These are phyloP conservation scores for Cryptotis parvus DNA, from an alignment of 2,113 vertebrate species.

Conservation along the genomic window DNA sequence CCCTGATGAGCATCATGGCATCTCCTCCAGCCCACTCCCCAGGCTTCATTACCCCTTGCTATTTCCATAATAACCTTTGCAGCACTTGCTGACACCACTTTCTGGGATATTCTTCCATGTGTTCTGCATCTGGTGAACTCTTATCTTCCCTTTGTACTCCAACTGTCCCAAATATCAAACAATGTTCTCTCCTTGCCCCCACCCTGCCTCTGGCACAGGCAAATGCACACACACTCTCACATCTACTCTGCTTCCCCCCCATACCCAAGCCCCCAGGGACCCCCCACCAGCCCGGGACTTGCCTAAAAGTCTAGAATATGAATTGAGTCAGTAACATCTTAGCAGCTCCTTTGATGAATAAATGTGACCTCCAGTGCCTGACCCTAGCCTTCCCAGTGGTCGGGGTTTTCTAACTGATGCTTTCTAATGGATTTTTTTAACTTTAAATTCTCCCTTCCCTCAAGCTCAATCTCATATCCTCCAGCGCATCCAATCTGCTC, in stretches of 20 bases:
- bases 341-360: neutral
- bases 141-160: neutral
- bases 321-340: neutral
- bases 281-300: neutral
- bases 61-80: neutral
- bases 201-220: neutral
- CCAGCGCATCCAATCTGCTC: neutral
- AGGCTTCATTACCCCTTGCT: neutral
- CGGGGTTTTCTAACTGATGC: neutral
- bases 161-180: neutral
- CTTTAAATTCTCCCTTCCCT: neutral
- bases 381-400: neutral
- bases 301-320: neutral
- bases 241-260: too few species aligned
- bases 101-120: neutral
- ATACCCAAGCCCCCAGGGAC: too few species aligned
- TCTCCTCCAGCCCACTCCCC: neutral
- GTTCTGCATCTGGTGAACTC: neutral
- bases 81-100: neutral
- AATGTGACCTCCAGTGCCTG: neutral
- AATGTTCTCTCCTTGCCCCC: neutral
- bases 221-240: neutral
- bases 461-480: neutral
- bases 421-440: neutral
- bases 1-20: too few species aligned